phyloP scores from a whole-genome alignment of 2,888 invertebrate genomes.

The Therioaphis trifolii region DNA sequence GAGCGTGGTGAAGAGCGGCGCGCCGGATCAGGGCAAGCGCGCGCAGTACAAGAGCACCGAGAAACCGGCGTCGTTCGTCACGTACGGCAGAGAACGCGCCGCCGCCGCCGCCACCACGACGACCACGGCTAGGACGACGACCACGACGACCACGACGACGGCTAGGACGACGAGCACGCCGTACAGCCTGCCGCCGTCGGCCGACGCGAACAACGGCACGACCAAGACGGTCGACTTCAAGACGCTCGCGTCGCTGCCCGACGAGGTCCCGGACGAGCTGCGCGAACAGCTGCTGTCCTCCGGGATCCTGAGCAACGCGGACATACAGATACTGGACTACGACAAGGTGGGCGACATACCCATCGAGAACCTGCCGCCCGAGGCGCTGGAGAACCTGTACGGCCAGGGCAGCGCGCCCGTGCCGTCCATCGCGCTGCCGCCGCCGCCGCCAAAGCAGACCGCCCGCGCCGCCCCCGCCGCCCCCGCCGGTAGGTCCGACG shows the following conservation, averaged over 20 bases:
- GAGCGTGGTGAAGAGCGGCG: constrained; percentile 39
- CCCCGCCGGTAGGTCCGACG: constrained; percentile 73
- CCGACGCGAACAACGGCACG: constrained; percentile 68
- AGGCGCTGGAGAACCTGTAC: constrained; percentile 87
- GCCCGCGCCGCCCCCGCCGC: no score
- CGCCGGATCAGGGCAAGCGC: constrained; percentile 17
- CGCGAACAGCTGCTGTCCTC: constrained; percentile 84
- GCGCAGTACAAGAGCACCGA: constrained; percentile 47
- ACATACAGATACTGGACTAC: constrained; percentile 87
- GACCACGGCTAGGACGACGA: no score
- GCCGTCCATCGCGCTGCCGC: no score
- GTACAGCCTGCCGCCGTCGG: constrained; percentile 69
- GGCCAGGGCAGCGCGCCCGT: constrained; percentile 79
- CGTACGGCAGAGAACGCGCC: constrained; percentile 60
- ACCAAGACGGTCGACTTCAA: constrained; percentile 65
- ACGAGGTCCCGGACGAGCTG: constrained; percentile 87
- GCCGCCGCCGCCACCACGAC: no score
- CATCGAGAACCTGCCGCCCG: constrained; percentile 83
- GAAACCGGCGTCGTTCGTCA: constrained; percentile 53
- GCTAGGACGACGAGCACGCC: no score
- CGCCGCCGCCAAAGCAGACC: no score
- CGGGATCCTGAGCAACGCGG: constrained; percentile 87
- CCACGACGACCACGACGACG: constrained; percentile 71
- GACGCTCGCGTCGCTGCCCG: constrained; percentile 74
- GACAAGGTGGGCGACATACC: constrained; percentile 89